Evolutionary conservation across 2,113 vertebrate genomes (phyloP).

Genomic region (Cathartes aura): DNA sequence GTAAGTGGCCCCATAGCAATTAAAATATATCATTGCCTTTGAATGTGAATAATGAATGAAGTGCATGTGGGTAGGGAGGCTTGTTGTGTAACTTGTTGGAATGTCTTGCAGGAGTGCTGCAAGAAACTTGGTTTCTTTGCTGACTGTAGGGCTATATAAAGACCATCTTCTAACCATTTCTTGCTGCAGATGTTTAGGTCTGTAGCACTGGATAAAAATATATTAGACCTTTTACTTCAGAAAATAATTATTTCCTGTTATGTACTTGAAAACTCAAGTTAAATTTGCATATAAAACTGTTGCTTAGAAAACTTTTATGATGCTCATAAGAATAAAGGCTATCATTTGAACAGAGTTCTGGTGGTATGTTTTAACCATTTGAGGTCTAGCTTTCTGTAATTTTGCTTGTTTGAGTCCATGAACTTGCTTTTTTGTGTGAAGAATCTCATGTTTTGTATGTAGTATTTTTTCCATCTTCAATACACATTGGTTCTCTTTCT

Average conservation of each 20-base stretch:
- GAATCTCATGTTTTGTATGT: not conserved
- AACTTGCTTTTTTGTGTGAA: not conserved
- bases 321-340: not conserved
- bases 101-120: not conserved
- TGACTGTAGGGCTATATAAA: not conserved
- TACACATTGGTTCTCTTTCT: not conserved
- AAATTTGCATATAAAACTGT: not conserved
- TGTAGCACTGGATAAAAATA: not conserved
- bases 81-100: not conserved
- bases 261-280: not conserved
- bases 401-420: not conserved
- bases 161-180: not conserved
- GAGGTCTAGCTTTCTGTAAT: not conserved
- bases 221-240: not conserved
- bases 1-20: conserved; percentile 73
- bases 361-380: not conserved
- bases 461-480: not conserved
- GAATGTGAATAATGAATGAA: not conserved
- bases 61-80: not conserved
- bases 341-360: not conserved
- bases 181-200: not conserved
- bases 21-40: not conserved
- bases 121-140: not conserved
- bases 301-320: not conserved
- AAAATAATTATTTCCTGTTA: not conserved